Evolutionary conservation across 64 coral and sea anemone species (phyloP).

Genomic region (Dendronephthya gigantea): DNA sequence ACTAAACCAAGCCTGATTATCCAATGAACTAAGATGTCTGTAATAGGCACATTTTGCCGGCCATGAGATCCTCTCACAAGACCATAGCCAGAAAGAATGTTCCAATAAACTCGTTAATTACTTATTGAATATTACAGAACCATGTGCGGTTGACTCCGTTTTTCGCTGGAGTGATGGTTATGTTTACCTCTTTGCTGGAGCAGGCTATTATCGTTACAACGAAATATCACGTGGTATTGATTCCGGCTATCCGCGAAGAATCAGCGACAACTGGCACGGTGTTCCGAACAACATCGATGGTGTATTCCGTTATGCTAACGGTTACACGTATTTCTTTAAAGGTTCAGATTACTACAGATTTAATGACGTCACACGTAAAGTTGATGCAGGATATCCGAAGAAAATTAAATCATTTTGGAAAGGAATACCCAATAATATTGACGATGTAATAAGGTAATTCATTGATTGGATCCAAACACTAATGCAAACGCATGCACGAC

Average conservation of each 20-base stretch:
- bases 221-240: slow-evolving; percentile 47
- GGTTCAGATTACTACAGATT: slow-evolving; percentile 58
- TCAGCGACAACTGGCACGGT: slow-evolving; percentile 48
- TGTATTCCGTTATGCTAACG: slow-evolving; percentile 51
- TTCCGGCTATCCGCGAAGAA: slow-evolving; percentile 58
- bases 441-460: slow-evolving; percentile 39
- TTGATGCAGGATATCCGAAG: slow-evolving; percentile 59
- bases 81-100: no score
- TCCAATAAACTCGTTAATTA: no score
- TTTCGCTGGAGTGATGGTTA: slow-evolving; percentile 82
- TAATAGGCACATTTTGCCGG: no score
- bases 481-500: no score
- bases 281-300: slow-evolving; percentile 62
- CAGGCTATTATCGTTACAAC: slow-evolving; percentile 72
- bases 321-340: slow-evolving; percentile 81
- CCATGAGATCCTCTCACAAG: no score
- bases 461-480: no score
- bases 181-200: slow-evolving; percentile 65
- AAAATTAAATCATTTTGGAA: slow-evolving; percentile 53
- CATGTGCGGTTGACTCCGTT: slow-evolving; percentile 51
- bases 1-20: no score
- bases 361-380: slow-evolving; percentile 45
- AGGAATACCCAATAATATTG: slow-evolving; percentile 62
- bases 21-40: no score
- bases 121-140: no score